Evolutionary conservation across 2,888 invertebrate genomes (phyloP).

Genomic region (Ceraclea dissimilis): DNA sequence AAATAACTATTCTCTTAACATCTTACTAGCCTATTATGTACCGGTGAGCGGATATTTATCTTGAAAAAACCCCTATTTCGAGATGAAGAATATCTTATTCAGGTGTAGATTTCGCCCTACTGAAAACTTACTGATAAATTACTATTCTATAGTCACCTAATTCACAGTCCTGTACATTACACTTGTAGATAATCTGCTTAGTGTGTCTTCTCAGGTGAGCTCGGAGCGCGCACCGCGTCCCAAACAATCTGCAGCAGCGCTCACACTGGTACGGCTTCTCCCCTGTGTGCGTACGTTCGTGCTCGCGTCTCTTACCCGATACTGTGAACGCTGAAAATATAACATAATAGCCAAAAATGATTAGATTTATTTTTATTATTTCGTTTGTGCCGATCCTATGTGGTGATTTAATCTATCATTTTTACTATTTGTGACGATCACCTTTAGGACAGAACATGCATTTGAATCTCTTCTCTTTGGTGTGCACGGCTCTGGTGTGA

Average conservation of each 20-base stretch:
- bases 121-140: too few species aligned
- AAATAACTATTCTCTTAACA: too few species aligned
- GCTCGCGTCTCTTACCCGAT: constrained; percentile 19
- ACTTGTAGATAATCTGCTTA: constrained; percentile 14
- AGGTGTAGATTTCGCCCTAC: too few species aligned
- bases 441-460: constrained; percentile 24
- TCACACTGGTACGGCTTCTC: constrained; percentile 23
- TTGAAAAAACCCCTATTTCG: too few species aligned
- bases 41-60: too few species aligned
- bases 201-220: constrained; percentile 20
- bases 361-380: background rate
- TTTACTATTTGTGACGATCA: too few species aligned
- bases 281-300: constrained; percentile 21
- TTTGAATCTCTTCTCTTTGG: constrained; percentile 19
- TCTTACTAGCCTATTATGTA: too few species aligned
- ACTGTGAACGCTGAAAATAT: constrained; percentile 20
- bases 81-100: too few species aligned
- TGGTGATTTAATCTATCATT: too few species aligned
- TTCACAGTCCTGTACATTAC: constrained; percentile 15
- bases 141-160: constrained; percentile 16
- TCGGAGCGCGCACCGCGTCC: constrained; percentile 16
- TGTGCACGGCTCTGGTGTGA: constrained; percentile 19
- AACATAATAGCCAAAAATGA: background rate
- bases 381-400: background rate
- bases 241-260: constrained; percentile 19